These are phyloP conservation scores for honey bee (Apis mellifera) DNA, from an alignment of 1,140 invertebrate species.

Conservation along the genomic window DNA sequence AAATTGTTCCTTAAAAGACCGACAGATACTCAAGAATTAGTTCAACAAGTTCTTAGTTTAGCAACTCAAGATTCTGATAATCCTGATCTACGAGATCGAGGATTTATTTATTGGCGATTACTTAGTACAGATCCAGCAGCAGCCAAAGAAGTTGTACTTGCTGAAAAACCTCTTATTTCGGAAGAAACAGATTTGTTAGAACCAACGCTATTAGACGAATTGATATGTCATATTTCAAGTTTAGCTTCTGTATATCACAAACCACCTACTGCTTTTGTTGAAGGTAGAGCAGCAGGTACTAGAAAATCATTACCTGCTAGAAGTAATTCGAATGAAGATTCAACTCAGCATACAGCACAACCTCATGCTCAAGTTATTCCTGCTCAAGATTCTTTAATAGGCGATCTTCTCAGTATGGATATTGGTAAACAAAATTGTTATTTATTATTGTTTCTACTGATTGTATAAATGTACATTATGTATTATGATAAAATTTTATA, in stretches of 20 bases:
- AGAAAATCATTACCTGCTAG: slow-evolving; percentile 86
- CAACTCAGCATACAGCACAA: slow-evolving; percentile 69
- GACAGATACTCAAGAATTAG: slow-evolving; percentile 98
- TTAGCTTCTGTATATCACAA: slow-evolving; percentile 99
- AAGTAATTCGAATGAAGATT: slow-evolving; percentile 80
- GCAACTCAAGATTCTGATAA: slow-evolving; percentile 99
- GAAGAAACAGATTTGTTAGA: slow-evolving; percentile 99
- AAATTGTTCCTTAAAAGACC: slow-evolving; percentile 99
- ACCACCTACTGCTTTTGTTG: slow-evolving; percentile 99
- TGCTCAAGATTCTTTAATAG: slow-evolving; percentile 96
- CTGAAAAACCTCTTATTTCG: slow-evolving; percentile 99
- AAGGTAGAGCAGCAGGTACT: slow-evolving; percentile 89
- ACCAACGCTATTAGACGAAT: slow-evolving; percentile 98
- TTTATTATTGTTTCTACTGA: background rate
- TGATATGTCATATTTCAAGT: slow-evolving; percentile 99
- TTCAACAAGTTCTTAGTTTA: slow-evolving; percentile 96
- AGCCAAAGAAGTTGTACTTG: slow-evolving; percentile 99
- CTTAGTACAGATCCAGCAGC: slow-evolving; percentile 99
- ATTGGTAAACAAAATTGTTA: slow-evolving; percentile 83
- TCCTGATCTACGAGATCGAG: slow-evolving; percentile 98
- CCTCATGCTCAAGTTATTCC: slow-evolving; percentile 83
- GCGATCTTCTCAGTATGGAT: slow-evolving; percentile 98
- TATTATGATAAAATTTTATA: slow-evolving; percentile 48
- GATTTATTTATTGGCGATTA: slow-evolving; percentile 99
- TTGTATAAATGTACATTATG: background rate